Evolutionary conservation across 2,888 invertebrate species (phyloP), one percentile per base, ranked within the genome.

Genomic region (Baccha elongata): DNA sequence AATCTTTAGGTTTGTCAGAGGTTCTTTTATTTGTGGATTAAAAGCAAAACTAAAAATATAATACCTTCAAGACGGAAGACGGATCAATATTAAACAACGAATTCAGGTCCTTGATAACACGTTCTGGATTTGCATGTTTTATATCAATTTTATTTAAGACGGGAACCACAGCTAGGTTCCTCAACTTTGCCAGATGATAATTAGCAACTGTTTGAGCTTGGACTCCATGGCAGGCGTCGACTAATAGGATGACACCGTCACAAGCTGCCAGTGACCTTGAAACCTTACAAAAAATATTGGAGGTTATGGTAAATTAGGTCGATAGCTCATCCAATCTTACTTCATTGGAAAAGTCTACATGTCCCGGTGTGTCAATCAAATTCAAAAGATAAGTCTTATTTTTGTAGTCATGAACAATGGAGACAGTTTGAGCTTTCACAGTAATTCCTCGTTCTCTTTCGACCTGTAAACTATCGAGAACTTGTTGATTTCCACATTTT

Each of bases 151-250:
- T 99, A 91, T 99, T 99, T 35, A 99, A 92, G 0, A 98, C 97
- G 0, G 99, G 98, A 87, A 99, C 94, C 73, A 99, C 95, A 0
- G 92, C 91, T 64, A 99, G 91, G 86, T 98, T 94, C 85, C 94
- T 94, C 62, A 94, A 94, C 90, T 96, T 96, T 0, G 99, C 98
- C 83, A 99, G 91, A 89, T 96, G 96, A 91, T 97, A 98, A 87
- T 99, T 99, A 13, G 99, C 98, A 1, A 99, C 97, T 0, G 99
- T 99, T 91, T 99, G 99, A 0, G 99, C 99, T 92, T 99, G 98
- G 1, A 98, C 95, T 7, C 96, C 96, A 92, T 98, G 97, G 91
- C 98, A 98, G 0, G 99, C 98, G 92, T 99, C 99, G 0, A 99
- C 97, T 60, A 99, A 91, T 68, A 99, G 92, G 85, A 99, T 93